These are phyloP conservation scores for Rhagologus leucostigma DNA, from an alignment of 2,113 vertebrate species.

Conservation along the genomic window DNA sequence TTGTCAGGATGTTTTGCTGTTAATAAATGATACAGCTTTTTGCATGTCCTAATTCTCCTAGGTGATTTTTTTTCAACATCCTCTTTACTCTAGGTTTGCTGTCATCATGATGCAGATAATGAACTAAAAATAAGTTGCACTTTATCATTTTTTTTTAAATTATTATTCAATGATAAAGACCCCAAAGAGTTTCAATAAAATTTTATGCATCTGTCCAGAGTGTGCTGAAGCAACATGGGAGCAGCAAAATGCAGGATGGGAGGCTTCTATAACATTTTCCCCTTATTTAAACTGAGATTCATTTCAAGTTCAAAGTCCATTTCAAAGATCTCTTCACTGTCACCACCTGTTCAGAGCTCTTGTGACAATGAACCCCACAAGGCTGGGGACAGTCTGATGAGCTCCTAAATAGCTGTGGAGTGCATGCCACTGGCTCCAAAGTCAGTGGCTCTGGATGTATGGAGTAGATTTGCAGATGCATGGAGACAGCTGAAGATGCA, in stretches of 20 bases:
- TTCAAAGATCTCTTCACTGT: not conserved
- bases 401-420: not conserved
- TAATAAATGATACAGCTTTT: not conserved
- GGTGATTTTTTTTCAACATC: not conserved
- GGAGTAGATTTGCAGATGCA: not conserved
- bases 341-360: not conserved
- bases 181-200: not conserved
- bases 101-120: not conserved
- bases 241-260: not conserved
- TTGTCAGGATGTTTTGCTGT: not conserved
- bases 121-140: not conserved
- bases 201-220: not conserved
- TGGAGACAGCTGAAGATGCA: not conserved
- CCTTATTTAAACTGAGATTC: not conserved
- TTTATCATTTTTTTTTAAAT: not conserved
- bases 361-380: rapidly evolving
- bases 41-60: not conserved
- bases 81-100: not conserved
- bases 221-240: not conserved
- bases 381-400: rapidly evolving
- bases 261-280: not conserved
- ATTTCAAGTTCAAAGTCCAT: not conserved
- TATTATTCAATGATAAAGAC: not conserved
- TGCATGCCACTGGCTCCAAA: not conserved
- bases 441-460: not conserved